Base-by-base conservation (phyloP, 1,140 invertebrate species). In the Lasioglossum baleicum region DNA sequence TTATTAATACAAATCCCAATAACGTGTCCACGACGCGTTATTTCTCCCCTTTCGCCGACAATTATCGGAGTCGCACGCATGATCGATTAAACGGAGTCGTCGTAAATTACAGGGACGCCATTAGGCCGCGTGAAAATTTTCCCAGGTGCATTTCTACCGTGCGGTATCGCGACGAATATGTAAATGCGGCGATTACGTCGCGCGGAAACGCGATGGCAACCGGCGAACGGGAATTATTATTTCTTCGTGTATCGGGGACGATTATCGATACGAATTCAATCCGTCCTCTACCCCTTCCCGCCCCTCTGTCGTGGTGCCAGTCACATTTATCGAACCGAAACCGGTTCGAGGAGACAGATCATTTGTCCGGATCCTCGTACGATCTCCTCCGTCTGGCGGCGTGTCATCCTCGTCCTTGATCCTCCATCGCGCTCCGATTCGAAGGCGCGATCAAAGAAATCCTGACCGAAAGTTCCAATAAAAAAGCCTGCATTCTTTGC, bases 261-360 rank as follows among this genome's bases (percentile, higher is more conserved):
- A 86, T 83, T 77, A 86, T 83, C 72, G 67, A 80, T 86, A 80
- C 42, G 69, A 60, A 83, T 86, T 83, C 64, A 82, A 80, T 69
- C 53, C 44, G 44, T 44, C 44, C 7, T 44, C 44, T 11, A 10
- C 44, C 44, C 11, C 44, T 11, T 11, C 44, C 8, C 44, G 10
- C 69, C 65, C 17, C 31, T 4, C 13, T 17, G 15, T 4, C 66
- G 53, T 53, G 56, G 66, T 53, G 69, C 26, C 65, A 48, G 61
- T 78, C 71, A 82, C 70, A 83, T 88, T 90, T 90, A 84, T 82
- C 70, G 81, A 76, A 42, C 65, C 72, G 40, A 64, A 89, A 90
- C 90, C 89, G 89, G 90, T 90, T 90, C 81, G 72, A 35, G n/a
- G 15, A 40, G 70, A 75, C 48, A 53, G 83, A 88, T 90, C 85